Conservation (phyloP, 2,888 invertebrate species). For the Amorpha juglandis region DNA sequence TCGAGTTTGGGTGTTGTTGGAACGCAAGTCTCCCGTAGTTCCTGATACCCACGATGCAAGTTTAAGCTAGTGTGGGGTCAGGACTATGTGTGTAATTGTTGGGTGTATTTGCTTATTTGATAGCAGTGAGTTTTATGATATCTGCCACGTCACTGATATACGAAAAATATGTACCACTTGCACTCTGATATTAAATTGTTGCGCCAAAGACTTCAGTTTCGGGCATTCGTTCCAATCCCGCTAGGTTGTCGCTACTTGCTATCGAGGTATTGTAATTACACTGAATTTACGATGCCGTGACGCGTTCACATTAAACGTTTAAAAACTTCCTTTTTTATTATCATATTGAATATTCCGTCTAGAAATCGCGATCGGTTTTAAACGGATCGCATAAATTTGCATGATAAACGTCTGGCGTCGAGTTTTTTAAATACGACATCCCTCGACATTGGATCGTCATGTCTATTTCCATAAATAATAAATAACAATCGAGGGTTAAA, state of each 20-base stretch:
- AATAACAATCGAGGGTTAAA: constrained; percentile 78
- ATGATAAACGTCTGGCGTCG: constrained; percentile 75
- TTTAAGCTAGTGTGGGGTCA: too few relatives aligned
- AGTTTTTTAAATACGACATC: constrained; percentile 81
- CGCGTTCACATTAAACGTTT: constrained; percentile 15
- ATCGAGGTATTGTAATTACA: background rate
- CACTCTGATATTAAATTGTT: too few relatives aligned
- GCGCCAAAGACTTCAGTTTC: background rate
- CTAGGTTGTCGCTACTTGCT: background rate
- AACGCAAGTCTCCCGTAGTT: too few relatives aligned
- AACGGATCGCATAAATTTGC: constrained; percentile 82
- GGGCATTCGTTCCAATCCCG: background rate
- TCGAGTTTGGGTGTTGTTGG: too few relatives aligned
- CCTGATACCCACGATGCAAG: too few relatives aligned
- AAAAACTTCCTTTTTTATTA: constrained; percentile 18
- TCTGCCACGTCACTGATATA: too few relatives aligned
- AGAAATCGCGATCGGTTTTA: constrained; percentile 78
- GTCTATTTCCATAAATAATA: constrained; percentile 83
- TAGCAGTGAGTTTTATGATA: too few relatives aligned
- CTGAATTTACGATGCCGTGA: constrained; percentile 24
- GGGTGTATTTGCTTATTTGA: too few relatives aligned
- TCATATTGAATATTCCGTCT: constrained; percentile 25
- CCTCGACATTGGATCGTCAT: constrained; percentile 76
- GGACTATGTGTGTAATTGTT: too few relatives aligned
- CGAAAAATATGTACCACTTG: too few relatives aligned